Evolutionary conservation across 1,140 invertebrate genomes (phyloP).

Genomic region (Habropoda laboriosa): DNA sequence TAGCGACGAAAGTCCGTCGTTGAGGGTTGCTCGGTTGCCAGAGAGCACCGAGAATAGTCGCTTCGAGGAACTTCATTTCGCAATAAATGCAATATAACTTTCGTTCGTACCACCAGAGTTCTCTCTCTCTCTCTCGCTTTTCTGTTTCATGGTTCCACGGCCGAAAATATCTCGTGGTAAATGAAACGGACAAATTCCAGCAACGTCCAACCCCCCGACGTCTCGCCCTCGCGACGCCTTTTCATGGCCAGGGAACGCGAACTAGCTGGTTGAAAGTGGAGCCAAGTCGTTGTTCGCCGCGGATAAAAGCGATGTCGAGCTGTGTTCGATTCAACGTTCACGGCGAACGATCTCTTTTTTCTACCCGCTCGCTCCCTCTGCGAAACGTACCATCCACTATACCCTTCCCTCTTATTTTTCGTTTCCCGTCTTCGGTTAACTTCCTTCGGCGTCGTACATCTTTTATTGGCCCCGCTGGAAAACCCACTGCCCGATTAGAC

Average conservation of each 20-base stretch:
- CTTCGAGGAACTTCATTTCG: conserved; percentile 65
- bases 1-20: conserved; percentile 17
- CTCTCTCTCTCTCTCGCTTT: background rate
- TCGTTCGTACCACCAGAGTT: conserved; percentile 29
- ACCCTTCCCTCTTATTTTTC: background rate
- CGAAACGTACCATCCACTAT: background rate
- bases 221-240: conserved; percentile 16
- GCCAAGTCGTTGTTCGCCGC: conserved; percentile 44
- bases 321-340: conserved; percentile 29
- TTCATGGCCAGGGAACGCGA: conserved; percentile 37
- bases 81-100: conserved; percentile 72
- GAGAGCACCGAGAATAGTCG: conserved; percentile 25
- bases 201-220: conserved; percentile 25
- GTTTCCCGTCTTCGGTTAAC: conserved; percentile 3
- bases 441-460: background rate
- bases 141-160: conserved; percentile 42
- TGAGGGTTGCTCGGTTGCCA: background rate
- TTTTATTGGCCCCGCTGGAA: background rate
- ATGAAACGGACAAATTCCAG: conserved; percentile 68
- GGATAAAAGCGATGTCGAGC: conserved; percentile 45
- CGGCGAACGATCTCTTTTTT: background rate
- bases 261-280: conserved; percentile 17
- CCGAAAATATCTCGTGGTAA: conserved; percentile 67
- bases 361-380: background rate
- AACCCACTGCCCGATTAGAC: background rate